Base-by-base conservation (phyloP, 2,888 invertebrate genomes). In the Julus scandinavius region DNA sequence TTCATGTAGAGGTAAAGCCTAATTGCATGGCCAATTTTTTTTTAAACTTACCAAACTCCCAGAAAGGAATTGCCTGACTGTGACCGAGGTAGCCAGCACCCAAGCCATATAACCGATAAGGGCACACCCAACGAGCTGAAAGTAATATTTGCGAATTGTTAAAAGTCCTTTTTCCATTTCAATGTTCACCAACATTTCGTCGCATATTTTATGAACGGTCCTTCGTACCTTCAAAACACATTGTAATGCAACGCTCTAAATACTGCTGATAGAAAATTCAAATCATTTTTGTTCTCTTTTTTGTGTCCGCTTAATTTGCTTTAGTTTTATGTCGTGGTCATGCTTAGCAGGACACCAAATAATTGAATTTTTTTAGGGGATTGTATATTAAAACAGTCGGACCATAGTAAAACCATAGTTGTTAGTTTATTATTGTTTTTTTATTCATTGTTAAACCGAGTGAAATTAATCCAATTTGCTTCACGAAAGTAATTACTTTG, bases 31-130 rank as follows among this genome's bases (percentile, higher is more conserved):
- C 45, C 7, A 45, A 45, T 45, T 7, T 1, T 45, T 45, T 45
- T 45, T 7, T 45, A 45, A 45, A 49, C 91, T 91, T 90, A 92
- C 92, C 91, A 92, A 90, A 17, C 91, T 92, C 86, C 92, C 92
- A 80, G 91, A 91, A 89, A 92, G 91, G 90, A 92, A 92, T 88
- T 91, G 91, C 85, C 91, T 91, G 80, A 92, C 91, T 5, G 91
- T 91, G 86, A 92, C 91, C 15, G 92, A 92, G 17, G 92, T 92
- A 45, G 92, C 92, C 87, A 92, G 90, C 63, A 92, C 91, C 92
- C 92, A 92, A 38, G 92, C 91, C 90, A 92, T 91, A 89, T 91
- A 92, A n/a, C 92, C 92, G 88, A 92, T 91, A 80, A 92, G 89
- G 58, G 90, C 89, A 88, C 91, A 91, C 63, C 92, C 92, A 11